Conservation (phyloP, 30 jellyfish, hydroid and myxozoan species). For the Aurelia coerulea region DNA sequence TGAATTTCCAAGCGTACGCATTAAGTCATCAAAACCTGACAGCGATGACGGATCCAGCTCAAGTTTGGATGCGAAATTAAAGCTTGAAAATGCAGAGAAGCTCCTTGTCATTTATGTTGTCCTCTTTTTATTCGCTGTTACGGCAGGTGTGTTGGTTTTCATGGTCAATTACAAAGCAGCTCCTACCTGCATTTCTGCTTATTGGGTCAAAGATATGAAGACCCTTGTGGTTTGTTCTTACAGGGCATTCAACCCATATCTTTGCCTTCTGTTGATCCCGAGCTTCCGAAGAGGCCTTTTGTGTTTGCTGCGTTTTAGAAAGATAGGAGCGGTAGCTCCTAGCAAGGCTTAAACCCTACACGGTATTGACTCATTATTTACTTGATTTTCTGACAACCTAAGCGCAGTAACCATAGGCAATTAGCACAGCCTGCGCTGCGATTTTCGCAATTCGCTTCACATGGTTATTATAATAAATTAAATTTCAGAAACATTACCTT, state of each 20-base stretch:
- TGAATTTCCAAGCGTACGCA: not conserved
- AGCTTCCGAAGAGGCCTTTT: slow-evolving; percentile 20
- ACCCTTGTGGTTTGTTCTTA: slow-evolving; percentile 8
- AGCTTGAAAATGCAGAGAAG: slow-evolving; percentile 1
- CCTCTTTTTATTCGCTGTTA: not conserved
- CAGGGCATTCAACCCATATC: slow-evolving; percentile 23
- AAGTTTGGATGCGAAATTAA: not conserved
- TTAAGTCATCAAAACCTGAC: not conserved
- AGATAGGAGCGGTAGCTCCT: slow-evolving; percentile 6
- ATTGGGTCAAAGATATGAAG: slow-evolving; percentile 11
- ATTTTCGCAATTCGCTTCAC: too few species aligned
- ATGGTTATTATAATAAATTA: too few species aligned
- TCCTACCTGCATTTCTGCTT: slow-evolving; percentile 17
- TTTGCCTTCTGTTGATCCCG: slow-evolving; percentile 24
- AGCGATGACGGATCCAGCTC: too few species aligned
- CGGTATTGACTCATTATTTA: not conserved
- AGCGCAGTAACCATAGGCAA: too few species aligned
- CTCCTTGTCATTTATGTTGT: slow-evolving; percentile 2
- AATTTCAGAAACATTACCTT: too few species aligned
- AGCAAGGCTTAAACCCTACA: not conserved
- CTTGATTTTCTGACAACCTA: too few species aligned
- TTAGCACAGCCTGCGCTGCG: too few species aligned
- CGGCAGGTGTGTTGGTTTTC: slow-evolving; percentile 10
- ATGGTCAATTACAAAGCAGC: not conserved
- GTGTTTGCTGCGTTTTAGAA: slow-evolving; percentile 22